Evolutionary conservation across 2,888 invertebrate species (phyloP), one percentile per base, ranked within the genome.

Genomic region (Nephrocerus scutellatus): DNA sequence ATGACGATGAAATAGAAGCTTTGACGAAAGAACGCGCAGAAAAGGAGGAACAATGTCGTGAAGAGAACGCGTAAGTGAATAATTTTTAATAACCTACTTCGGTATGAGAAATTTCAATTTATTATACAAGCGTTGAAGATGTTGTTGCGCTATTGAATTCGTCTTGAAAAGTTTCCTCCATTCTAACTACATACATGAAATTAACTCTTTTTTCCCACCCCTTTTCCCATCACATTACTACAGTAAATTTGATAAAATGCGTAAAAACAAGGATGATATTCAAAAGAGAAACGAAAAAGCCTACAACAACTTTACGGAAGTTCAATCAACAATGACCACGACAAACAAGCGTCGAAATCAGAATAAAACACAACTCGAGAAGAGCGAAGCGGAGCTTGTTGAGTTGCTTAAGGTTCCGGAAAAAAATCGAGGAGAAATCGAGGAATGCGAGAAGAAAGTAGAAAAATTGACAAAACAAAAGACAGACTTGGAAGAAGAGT

Each of bases 301-400:
- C 28, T 82, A 82, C 52, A 77, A 75, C 43, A 76, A 78, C 56
- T 79, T 80, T 44, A 76, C 80, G 0, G 71, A 77, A 16, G 64
- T 79, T 0, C 76, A 78, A 54, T 80, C 79, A 2, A 82, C 82
- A 36, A 75, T 79, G 57, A 72, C 76, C 1, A 77, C 79, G 47
- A 72, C 75, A 1, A 87, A 82, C 52, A 82, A 80, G 51, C 80
- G 82, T 48, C 75, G 81, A 46, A 88, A 87, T 60, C 82, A 83
- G 56, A 74, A 83, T 19, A 80, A 81, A 44, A 75, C 79, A 31
- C 72, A 77, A 12, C 62, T 87, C 2, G 79, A 74, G 40, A 73
- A 77, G 56, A 80, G 83, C 59, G 75, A 73, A 49, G 70, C 70
- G n/a, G 80, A 86, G 60, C 70, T 91, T 2, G 78, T 74, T 29